phyloP scores from a whole-genome alignment of 2,113 vertebrate species.

The Cichladusa arquata region DNA sequence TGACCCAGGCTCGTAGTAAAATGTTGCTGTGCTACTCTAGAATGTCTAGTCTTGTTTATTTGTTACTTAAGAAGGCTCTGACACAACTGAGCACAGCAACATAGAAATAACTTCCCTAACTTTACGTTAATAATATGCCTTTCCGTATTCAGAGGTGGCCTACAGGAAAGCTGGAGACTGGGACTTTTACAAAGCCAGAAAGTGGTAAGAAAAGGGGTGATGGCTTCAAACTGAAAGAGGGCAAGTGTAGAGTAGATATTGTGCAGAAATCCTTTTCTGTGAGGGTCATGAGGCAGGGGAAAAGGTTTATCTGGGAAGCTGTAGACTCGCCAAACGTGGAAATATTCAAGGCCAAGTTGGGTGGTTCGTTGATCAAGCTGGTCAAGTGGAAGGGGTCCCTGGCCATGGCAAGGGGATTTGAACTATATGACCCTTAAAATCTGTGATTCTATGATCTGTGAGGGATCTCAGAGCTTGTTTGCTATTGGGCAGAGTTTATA shows the following conservation, averaged over 20 bases:
- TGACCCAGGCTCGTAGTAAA: rapidly evolving
- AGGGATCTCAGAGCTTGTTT: neutral
- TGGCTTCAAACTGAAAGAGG: neutral
- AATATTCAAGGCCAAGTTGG: neutral
- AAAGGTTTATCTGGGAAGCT: neutral
- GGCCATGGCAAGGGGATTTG: no score
- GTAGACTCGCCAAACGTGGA: neutral
- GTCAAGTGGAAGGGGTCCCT: neutral
- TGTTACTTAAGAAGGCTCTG: neutral
- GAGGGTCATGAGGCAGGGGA: neutral
- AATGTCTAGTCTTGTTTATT: neutral
- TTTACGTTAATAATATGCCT: neutral
- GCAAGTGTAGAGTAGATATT: neutral
- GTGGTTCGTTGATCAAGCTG: neutral
- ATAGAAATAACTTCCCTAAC: neutral
- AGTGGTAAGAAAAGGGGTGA: neutral
- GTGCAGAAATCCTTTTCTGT: neutral
- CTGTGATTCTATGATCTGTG: neutral
- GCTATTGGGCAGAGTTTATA: neutral
- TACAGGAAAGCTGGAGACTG: neutral
- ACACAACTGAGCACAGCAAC: neutral
- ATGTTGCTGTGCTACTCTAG: neutral
- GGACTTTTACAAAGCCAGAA: neutral
- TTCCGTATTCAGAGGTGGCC: rapidly evolving
- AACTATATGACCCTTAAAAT: neutral